Conservation (phyloP, 2,113 vertebrate genomes). For the Calyptomena viridis region DNA sequence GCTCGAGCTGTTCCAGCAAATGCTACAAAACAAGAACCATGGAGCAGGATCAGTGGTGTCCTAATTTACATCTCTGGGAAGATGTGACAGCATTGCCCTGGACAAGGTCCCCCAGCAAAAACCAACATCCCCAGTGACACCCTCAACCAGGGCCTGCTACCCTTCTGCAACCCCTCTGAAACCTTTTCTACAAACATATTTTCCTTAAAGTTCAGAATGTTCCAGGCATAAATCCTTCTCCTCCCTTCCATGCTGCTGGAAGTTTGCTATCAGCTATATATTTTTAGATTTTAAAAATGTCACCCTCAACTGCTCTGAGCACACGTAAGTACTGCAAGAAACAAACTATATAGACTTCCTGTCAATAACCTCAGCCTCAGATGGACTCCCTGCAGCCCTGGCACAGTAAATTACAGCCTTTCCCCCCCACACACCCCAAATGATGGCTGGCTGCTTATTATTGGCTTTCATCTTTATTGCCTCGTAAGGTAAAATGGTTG, state of each 20-base stretch:
- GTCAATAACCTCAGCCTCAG: slow-evolving; percentile 35
- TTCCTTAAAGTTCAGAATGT: neutral
- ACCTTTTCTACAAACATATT: neutral
- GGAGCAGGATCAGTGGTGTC: neutral
- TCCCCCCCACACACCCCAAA: neutral
- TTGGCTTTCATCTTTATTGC: slow-evolving; percentile 59
- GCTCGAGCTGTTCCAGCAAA: neutral
- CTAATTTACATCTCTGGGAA: neutral
- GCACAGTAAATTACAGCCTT: slow-evolving; percentile 43
- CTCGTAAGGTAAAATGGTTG: slow-evolving; percentile 20
- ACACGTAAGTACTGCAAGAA: neutral
- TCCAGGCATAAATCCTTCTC: neutral
- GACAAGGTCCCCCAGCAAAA: neutral
- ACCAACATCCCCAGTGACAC: neutral
- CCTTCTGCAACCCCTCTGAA: neutral
- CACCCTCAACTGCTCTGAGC: neutral
- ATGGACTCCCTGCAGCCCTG: slow-evolving; percentile 48
- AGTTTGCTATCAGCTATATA: neutral
- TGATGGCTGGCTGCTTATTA: slow-evolving; percentile 33
- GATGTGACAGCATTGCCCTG: accelerated
- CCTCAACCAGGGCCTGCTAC: neutral
- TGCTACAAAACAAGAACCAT: accelerated
- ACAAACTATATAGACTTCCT: neutral
- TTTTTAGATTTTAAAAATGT: slow-evolving; percentile 56
- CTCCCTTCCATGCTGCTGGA: neutral